Conservation (phyloP, 2,888 invertebrate species). For the Eupithecia vulgata region DNA sequence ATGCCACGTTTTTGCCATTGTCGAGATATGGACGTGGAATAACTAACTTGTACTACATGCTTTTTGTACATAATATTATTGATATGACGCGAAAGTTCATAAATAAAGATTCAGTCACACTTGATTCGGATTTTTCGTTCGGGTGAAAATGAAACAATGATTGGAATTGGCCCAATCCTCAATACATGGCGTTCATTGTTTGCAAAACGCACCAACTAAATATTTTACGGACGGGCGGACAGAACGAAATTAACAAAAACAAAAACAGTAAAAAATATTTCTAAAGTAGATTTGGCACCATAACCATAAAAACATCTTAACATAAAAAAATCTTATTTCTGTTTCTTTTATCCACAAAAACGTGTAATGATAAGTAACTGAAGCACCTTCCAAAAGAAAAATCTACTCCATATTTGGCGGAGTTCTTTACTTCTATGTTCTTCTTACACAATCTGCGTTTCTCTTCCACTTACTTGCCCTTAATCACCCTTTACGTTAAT, state of each 20-base stretch:
- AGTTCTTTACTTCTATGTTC: no score
- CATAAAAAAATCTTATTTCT: no score
- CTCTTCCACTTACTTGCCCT: not conserved
- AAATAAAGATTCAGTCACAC: conserved; percentile 1
- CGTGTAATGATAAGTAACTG: no score
- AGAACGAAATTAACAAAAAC: no score
- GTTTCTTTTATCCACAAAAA: no score
- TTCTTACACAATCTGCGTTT: not conserved
- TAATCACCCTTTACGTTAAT: conserved; percentile 38
- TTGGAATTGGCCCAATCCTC: not conserved
- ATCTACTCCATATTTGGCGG: no score
- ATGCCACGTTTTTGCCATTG: conserved; percentile 48
- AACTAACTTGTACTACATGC: conserved; percentile 20
- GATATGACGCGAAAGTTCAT: not conserved
- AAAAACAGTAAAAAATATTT: no score
- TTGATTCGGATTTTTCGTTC: not conserved
- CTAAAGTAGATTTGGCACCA: no score
- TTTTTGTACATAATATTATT: conserved; percentile 17
- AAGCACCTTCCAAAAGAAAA: no score
- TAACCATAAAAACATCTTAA: no score
- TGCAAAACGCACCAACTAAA: no score
- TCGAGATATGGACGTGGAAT: conserved; percentile 27
- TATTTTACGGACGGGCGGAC: no score
- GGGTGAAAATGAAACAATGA: not conserved
- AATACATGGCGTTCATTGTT: not conserved